These are phyloP conservation scores for Mirounga angustirostris DNA, from an alignment of 2,113 vertebrate species.

Conservation along the genomic window DNA sequence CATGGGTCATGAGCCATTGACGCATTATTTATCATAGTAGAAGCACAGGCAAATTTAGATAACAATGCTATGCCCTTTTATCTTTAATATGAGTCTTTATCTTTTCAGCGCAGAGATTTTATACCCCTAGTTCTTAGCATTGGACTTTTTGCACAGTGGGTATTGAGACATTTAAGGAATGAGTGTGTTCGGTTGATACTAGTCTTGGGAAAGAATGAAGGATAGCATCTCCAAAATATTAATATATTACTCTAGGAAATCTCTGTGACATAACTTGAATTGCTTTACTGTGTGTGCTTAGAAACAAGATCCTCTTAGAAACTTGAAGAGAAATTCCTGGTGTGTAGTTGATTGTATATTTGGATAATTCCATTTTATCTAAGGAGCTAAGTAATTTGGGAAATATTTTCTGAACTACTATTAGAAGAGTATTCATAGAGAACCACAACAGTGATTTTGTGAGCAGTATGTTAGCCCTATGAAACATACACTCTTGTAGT, in stretches of 20 bases:
- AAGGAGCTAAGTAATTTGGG: slow-evolving; percentile 47
- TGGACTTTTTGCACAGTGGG: background rate
- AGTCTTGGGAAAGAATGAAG: slow-evolving; percentile 14
- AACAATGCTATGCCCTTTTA: background rate
- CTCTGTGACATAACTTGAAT: background rate
- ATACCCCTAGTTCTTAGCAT: background rate
- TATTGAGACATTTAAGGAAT: slow-evolving; percentile 33
- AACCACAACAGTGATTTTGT: slow-evolving; percentile 41
- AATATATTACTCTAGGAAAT: background rate
- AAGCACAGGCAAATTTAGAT: slow-evolving; percentile 13
- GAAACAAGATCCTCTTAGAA: slow-evolving; percentile 37
- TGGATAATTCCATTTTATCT: slow-evolving; percentile 50
- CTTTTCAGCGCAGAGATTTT: slow-evolving; percentile 19
- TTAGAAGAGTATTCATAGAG: background rate
- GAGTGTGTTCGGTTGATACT: background rate
- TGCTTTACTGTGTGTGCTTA: slow-evolving; percentile 1
- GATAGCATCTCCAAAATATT: background rate
- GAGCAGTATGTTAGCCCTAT: background rate
- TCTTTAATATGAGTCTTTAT: slow-evolving; percentile 9
- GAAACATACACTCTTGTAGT: background rate
- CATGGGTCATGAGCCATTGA: background rate
- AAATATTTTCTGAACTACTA: slow-evolving; percentile 39
- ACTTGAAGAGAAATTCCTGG: background rate
- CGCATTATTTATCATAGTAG: background rate
- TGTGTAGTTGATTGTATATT: slow-evolving; percentile 7